Evolutionary conservation across 2,797 vertebrate species (phyloP).

Genomic region (Bufotes viridis): DNA sequence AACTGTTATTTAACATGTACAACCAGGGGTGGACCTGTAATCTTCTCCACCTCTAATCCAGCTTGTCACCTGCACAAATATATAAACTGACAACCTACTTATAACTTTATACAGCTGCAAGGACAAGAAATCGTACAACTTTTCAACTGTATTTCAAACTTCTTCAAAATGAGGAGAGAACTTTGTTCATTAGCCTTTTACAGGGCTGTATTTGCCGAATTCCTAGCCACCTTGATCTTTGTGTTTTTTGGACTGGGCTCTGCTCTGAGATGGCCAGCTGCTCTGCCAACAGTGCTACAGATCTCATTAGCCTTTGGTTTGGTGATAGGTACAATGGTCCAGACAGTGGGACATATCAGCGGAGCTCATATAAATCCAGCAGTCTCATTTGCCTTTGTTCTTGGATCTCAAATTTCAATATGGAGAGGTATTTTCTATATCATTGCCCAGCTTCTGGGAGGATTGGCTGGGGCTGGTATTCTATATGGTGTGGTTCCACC

Average conservation of each 20-base stretch:
- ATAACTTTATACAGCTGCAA: conserved; percentile 25
- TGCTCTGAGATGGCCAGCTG: conserved; percentile 77
- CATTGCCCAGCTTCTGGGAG: conserved; percentile 74
- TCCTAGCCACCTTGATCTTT: conserved; percentile 78
- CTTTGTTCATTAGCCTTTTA: conserved; percentile 74
- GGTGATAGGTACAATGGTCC: conserved; percentile 76
- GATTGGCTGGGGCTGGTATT: conserved; percentile 75
- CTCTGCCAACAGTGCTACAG: conserved; percentile 76
- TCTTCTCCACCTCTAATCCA: conserved; percentile 42
- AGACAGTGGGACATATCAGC: conserved; percentile 75
- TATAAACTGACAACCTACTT: conserved; percentile 32
- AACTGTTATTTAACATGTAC: conserved; percentile 39
- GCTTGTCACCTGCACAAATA: conserved; percentile 34
- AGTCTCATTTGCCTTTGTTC: conserved; percentile 75
- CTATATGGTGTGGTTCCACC: conserved; percentile 72
- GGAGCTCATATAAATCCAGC: conserved; percentile 78
- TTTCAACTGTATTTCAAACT: background rate
- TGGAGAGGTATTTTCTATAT: conserved; percentile 73
- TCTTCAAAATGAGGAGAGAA: conserved; percentile 74
- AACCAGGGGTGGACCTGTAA: conserved; percentile 36
- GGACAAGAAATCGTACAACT: conserved; percentile 9
- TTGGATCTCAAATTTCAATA: conserved; percentile 80
- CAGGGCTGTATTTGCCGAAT: conserved; percentile 74
- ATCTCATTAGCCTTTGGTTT: conserved; percentile 77
- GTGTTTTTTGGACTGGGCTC: conserved; percentile 80